Conservation (phyloP, 2,888 invertebrate species). For the Druceiella hillmani region DNA sequence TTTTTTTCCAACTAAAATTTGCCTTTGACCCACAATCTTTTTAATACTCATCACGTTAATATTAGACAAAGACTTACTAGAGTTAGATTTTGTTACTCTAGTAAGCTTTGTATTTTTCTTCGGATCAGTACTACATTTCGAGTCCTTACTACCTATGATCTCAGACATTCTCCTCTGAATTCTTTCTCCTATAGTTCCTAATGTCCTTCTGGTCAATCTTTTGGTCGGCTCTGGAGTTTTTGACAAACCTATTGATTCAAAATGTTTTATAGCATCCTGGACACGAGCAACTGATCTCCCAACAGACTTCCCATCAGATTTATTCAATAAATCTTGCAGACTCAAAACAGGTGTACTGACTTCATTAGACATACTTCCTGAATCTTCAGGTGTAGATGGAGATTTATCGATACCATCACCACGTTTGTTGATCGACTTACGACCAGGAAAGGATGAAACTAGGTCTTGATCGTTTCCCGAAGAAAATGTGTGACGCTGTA, state of each 20-base stretch:
- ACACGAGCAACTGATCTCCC: neutral
- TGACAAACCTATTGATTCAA: neutral
- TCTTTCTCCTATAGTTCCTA: neutral
- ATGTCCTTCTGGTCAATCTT: neutral
- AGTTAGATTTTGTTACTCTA: too few species aligned
- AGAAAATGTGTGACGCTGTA: too few species aligned
- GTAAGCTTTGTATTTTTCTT: too few species aligned
- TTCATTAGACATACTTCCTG: constrained; percentile 31
- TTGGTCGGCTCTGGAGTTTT: neutral
- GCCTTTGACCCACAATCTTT: constrained; percentile 21
- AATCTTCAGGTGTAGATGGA: constrained; percentile 37
- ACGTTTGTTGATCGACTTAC: too few species aligned
- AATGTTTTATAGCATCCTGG: neutral
- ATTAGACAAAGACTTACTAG: too few species aligned
- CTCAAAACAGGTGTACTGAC: constrained; percentile 36
- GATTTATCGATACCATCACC: too few species aligned
- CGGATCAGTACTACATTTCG: neutral
- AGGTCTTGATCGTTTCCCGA: too few species aligned
- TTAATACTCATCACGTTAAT: constrained; percentile 24
- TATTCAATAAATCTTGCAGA: constrained; percentile 35
- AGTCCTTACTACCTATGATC: neutral
- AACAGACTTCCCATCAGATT: neutral
- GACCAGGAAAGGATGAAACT: too few species aligned
- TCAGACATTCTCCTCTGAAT: neutral
- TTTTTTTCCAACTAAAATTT: constrained; percentile 18